Conservation (phyloP, 2,888 invertebrate species). For the Clostera curtula region DNA sequence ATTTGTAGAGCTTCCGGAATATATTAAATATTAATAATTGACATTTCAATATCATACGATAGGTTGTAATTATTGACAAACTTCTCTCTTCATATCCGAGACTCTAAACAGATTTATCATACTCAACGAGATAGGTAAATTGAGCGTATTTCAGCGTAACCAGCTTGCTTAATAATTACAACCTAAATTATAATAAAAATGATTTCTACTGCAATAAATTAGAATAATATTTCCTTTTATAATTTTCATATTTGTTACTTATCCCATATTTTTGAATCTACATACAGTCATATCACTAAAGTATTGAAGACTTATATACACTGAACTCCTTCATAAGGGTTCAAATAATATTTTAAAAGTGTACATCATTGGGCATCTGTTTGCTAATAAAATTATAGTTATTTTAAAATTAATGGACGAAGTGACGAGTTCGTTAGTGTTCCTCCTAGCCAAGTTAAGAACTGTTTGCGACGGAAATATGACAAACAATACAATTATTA, state of each 20-base stretch:
- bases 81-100: too few relatives aligned
- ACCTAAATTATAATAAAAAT: conserved; percentile 4
- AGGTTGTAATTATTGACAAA: conserved; percentile 35
- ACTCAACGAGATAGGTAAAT: too few relatives aligned
- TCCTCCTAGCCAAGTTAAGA: conserved; percentile 67
- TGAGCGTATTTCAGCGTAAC: too few relatives aligned
- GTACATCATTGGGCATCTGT: conserved; percentile 62
- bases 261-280: conserved; percentile 52
- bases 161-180: too few relatives aligned
- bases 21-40: conserved; percentile 43
- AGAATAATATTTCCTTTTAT: conserved; percentile 51
- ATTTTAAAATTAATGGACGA: conserved; percentile 74
- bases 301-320: conserved; percentile 64
- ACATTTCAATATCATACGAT: conserved; percentile 43
- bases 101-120: too few relatives aligned
- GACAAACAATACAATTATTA: conserved; percentile 55
- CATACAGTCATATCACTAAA: conserved; percentile 38
- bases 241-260: conserved; percentile 55
- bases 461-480: conserved; percentile 72
- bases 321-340: conserved; percentile 62
- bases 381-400: conserved; percentile 64
- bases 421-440: conserved; percentile 73
- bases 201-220: conserved; percentile 45
- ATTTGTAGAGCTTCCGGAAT: conserved; percentile 14
- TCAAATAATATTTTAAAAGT: conserved; percentile 51